phyloP scores from a whole-genome alignment of 2,113 vertebrate genomes.

The Prolemur simus region DNA sequence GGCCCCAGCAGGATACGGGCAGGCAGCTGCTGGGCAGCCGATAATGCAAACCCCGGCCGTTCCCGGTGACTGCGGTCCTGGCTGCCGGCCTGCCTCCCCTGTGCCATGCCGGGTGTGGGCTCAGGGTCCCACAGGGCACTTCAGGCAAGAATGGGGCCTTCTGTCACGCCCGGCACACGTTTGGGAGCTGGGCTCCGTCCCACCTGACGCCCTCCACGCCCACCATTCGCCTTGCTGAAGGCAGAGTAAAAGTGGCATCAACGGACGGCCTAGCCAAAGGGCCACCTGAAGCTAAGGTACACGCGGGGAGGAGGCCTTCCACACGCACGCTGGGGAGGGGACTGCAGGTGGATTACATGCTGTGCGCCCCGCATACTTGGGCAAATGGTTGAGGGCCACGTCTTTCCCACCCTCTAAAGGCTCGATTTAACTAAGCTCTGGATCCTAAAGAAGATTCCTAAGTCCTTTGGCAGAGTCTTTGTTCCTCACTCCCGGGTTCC shows the following conservation, averaged over 20 bases:
- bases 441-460: neutral
- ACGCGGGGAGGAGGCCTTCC: too few relatives aligned
- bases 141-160: neutral
- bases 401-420: neutral
- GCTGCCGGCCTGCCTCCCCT: neutral
- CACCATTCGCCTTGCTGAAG: neutral
- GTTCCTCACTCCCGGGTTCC: neutral
- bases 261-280: neutral
- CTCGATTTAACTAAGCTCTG: neutral
- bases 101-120: neutral
- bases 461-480: neutral
- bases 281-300: neutral
- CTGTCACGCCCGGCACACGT: fast-evolving
- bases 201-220: too few relatives aligned
- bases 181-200: neutral
- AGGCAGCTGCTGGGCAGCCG: neutral
- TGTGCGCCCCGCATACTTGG: too few relatives aligned
- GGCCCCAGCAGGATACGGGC: neutral
- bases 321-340: fast-evolving
- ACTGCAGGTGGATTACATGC: neutral
- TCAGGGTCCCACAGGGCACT: neutral
- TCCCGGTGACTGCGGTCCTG: neutral
- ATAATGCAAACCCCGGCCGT: neutral
- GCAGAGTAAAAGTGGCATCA: neutral
- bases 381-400: neutral